Conservation (phyloP, 2,888 invertebrate species). For the Craniophora ligustri region DNA sequence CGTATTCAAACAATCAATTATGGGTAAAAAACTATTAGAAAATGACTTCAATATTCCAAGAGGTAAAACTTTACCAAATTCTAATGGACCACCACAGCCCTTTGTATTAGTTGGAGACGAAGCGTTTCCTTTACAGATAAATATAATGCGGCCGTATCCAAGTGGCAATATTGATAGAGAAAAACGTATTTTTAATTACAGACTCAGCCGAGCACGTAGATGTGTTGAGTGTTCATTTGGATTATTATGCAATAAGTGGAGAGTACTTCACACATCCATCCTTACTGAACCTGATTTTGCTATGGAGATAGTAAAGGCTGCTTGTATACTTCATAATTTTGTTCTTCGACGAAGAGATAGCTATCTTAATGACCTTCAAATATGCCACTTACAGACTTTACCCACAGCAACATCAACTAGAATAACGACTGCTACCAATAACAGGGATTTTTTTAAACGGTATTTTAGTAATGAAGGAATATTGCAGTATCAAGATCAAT, state of each 20-base stretch:
- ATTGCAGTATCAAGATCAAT: too few relatives aligned
- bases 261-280: slow-evolving; percentile 23
- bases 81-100: slow-evolving; percentile 14
- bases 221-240: slow-evolving; percentile 27
- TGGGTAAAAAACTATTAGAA: slow-evolving; percentile 13
- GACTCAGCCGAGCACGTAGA: slow-evolving; percentile 21
- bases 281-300: slow-evolving; percentile 18
- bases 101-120: slow-evolving; percentile 26
- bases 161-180: slow-evolving; percentile 21
- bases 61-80: slow-evolving; percentile 20
- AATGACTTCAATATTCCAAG: slow-evolving; percentile 15
- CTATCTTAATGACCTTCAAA: slow-evolving; percentile 17
- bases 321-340: slow-evolving; percentile 26
- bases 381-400: slow-evolving; percentile 25
- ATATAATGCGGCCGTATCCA: slow-evolving; percentile 21
- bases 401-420: slow-evolving; percentile 23
- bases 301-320: slow-evolving; percentile 20
- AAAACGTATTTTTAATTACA: slow-evolving; percentile 19
- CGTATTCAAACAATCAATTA: slow-evolving; percentile 12
- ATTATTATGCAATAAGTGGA: slow-evolving; percentile 22
- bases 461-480: neutral
- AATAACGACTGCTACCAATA: slow-evolving; percentile 12
- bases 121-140: neutral
- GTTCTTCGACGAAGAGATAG: slow-evolving; percentile 25
- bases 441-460: slow-evolving; percentile 13